Base-by-base conservation (phyloP, 30 jellyfish, hydroid and myxozoan genomes). In the Rhopilema esculentum region DNA sequence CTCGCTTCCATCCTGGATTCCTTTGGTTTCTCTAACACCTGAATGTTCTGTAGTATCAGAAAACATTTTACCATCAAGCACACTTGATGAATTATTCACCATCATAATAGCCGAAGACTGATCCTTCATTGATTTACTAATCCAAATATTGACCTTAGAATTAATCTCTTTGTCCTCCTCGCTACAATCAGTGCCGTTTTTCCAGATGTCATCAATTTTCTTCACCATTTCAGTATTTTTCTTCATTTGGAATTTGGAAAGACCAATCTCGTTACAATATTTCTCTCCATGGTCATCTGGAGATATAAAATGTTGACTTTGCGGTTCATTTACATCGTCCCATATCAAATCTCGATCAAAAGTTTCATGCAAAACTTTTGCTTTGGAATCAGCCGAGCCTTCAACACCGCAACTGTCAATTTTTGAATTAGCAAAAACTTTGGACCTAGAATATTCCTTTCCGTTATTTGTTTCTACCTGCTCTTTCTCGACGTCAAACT, bases 21-120 rank as follows among this genome's bases (percentile, higher is more conserved):
- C 77, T 23, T 23, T 23, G 30, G 30, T 33, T 17, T 19, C 33
- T 66, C 19, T 32, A 66, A 66, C 30, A 23, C 77, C 77, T 21
- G 23, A 22, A 29, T 23, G 33, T 33, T 23, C 23, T 20, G 4
- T 26, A 23, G 64, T 71, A 20, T 26, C 19, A 12, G 82, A 71
- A 71, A 30, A 20, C 49, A 12, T 26, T 27, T 71, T 16, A 71
- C 49, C 23, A 17, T 29, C 52, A 12, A 31, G 52, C 82, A 28
- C 24, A 26, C 27, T 71, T 24, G 82, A 71, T 71, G 65, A 71
- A 71, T 71, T 31, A 71, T 71, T 71, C 25, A 27, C 27, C 28
- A 0, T n/a, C 16, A 31, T 28, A 50, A 4, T 27, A 71, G 82
- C 0, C 21, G 25, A 26, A 26, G 65, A 71, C 28, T 71, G 20